These are phyloP conservation scores for Sinella curviseta DNA, from an alignment of 1,140 invertebrate species.

Conservation along the genomic window DNA sequence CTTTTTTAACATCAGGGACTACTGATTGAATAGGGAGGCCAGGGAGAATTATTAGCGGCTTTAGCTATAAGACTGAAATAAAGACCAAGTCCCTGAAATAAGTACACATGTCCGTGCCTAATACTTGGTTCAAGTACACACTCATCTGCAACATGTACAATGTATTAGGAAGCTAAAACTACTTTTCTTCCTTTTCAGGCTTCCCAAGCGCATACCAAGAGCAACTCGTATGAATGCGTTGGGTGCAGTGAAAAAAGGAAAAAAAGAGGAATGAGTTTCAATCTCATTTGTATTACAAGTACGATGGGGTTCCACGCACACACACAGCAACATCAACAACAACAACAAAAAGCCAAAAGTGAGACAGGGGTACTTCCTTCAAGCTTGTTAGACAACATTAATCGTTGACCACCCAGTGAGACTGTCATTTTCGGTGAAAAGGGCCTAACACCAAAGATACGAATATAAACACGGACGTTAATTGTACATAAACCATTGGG, in stretches of 20 bases:
- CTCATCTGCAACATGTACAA: too few relatives aligned
- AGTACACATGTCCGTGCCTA: neutral
- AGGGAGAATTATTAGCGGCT: too few relatives aligned
- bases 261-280: conserved; percentile 12
- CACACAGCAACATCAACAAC: neutral
- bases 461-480: conserved; percentile 1
- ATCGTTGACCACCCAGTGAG: conserved; percentile 47
- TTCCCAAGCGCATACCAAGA: too few relatives aligned
- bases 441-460: conserved; percentile 15
- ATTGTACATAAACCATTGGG: neutral
- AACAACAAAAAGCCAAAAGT: neutral
- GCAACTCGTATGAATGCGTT: neutral
- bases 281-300: neutral
- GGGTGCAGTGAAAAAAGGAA: conserved; percentile 3
- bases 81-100: too few relatives aligned
- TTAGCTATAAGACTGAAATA: too few relatives aligned
- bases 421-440: conserved; percentile 46
- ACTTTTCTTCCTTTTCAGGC: too few relatives aligned
- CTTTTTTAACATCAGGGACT: too few relatives aligned
- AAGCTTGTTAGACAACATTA: conserved; percentile 49
- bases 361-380: conserved; percentile 42
- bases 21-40: too few relatives aligned
- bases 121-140: neutral
- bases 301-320: conserved; percentile 10
- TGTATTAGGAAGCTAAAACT: too few relatives aligned